Evolutionary conservation across 2,113 vertebrate species (phyloP).

Genomic region (Hylia prasina): DNA sequence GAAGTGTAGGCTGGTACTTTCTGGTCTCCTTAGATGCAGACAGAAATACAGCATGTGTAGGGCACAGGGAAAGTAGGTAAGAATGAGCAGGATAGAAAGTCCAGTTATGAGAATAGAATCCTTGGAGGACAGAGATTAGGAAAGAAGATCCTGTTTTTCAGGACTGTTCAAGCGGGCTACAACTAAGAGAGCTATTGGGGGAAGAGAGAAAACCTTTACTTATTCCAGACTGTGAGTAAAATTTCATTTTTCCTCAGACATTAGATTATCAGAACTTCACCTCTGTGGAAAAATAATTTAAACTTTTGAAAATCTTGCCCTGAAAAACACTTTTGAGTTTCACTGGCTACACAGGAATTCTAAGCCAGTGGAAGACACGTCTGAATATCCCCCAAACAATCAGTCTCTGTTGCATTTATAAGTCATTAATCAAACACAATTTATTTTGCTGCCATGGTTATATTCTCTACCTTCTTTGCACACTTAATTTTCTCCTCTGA

Average conservation of each 20-base stretch:
- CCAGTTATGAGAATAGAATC: neutral
- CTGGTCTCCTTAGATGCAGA: neutral
- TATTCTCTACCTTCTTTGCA: neutral
- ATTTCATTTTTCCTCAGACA: neutral
- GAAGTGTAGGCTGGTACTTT: neutral
- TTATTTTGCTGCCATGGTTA: neutral
- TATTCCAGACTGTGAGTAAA: neutral
- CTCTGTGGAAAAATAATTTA: neutral
- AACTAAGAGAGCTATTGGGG: neutral
- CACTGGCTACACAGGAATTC: neutral
- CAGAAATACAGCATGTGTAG: neutral
- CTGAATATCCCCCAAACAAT: neutral
- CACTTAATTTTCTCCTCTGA: neutral
- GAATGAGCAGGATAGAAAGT: neutral
- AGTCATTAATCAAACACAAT: neutral
- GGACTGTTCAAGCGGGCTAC: accelerated
- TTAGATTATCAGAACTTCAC: neutral
- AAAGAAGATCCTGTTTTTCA: neutral
- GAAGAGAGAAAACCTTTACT: neutral
- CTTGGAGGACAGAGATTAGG: neutral
- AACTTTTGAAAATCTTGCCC: neutral
- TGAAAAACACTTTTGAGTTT: neutral
- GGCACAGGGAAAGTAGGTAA: neutral
- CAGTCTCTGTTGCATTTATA: neutral
- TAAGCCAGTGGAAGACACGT: neutral